Conservation (phyloP, 2,113 vertebrate genomes). For the Atherinomorus stipes region DNA sequence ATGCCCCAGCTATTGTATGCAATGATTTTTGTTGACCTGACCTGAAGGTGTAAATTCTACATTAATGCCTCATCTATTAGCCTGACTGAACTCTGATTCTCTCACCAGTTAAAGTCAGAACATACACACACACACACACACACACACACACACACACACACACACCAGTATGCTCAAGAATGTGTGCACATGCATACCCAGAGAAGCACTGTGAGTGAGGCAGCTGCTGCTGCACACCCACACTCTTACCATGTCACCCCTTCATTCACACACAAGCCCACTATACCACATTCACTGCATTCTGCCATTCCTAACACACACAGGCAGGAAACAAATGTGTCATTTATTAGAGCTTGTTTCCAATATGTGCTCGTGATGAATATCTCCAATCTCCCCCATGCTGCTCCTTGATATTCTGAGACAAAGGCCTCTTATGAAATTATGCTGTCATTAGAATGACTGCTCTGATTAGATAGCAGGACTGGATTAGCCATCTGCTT, state of each 20-base stretch:
- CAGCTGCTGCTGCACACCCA: conserved; percentile 75
- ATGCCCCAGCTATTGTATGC: conserved; percentile 44
- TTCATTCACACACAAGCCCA: conserved; percentile 41
- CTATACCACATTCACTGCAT: conserved; percentile 54
- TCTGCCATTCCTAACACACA: conserved; percentile 58
- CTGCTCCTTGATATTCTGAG: conserved; percentile 65
- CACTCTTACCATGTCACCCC: conserved; percentile 44
- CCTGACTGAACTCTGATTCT: conserved; percentile 61
- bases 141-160: conserved; percentile 22
- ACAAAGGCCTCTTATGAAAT: conserved; percentile 75
- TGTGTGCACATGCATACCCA: conserved; percentile 35
- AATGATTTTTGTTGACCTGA: conserved; percentile 64
- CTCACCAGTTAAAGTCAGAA: conserved; percentile 43
- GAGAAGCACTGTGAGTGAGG: conserved; percentile 25
- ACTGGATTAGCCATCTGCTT: conserved; percentile 81
- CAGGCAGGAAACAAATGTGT: conserved; percentile 77
- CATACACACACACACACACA: conserved; percentile 28
- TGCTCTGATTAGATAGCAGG: conserved; percentile 65
- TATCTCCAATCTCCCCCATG: conserved; percentile 56
- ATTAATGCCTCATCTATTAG: conserved; percentile 76
- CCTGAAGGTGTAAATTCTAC: conserved; percentile 80
- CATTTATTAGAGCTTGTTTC: conserved; percentile 73
- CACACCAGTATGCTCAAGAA: background rate
- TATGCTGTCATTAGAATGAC: conserved; percentile 69
- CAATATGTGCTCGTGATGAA: conserved; percentile 72